These are phyloP conservation scores for Cromileptes altivelis DNA, from an alignment of 2,113 vertebrate genomes.

Conservation along the genomic window DNA sequence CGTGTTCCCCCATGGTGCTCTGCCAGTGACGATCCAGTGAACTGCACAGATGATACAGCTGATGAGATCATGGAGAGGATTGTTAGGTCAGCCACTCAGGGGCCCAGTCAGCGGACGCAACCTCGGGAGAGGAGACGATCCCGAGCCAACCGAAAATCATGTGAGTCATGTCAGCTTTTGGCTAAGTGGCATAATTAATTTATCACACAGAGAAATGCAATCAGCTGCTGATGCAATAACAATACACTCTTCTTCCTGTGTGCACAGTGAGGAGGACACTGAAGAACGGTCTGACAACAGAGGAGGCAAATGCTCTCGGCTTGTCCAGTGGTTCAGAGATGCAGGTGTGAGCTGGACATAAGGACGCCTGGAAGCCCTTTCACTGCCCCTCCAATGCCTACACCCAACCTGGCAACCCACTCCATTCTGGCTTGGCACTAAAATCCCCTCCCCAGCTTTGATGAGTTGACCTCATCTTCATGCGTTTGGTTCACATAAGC, in stretches of 20 bases:
- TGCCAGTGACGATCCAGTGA: slow-evolving; percentile 88
- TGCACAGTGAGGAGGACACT: slow-evolving; percentile 93
- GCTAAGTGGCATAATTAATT: not conserved
- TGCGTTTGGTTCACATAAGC: slow-evolving; percentile 45
- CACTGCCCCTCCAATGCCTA: slow-evolving; percentile 73
- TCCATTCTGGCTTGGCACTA: slow-evolving; percentile 31
- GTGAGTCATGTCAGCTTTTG: slow-evolving; percentile 83
- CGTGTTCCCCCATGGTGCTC: slow-evolving; percentile 89
- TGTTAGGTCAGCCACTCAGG: slow-evolving; percentile 96
- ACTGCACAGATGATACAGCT: slow-evolving; percentile 91
- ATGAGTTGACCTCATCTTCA: slow-evolving; percentile 67
- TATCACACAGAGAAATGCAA: not conserved
- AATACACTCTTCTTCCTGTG: not conserved
- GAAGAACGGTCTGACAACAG: slow-evolving; percentile 93
- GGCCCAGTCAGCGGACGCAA: slow-evolving; percentile 91
- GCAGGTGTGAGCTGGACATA: slow-evolving; percentile 89
- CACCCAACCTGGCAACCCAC: slow-evolving; percentile 34
- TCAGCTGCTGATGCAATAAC: not conserved
- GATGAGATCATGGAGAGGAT: slow-evolving; percentile 99
- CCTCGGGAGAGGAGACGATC: slow-evolving; percentile 95
- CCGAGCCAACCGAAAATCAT: slow-evolving; percentile 94
- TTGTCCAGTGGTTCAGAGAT: slow-evolving; percentile 93
- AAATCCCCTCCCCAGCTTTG: slow-evolving; percentile 17
- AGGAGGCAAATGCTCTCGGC: slow-evolving; percentile 95
- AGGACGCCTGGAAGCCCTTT: slow-evolving; percentile 53